Evolutionary conservation across 1,140 invertebrate genomes (phyloP), one percentile per base, ranked within the genome.

Genomic region (Formica exsecta): DNA sequence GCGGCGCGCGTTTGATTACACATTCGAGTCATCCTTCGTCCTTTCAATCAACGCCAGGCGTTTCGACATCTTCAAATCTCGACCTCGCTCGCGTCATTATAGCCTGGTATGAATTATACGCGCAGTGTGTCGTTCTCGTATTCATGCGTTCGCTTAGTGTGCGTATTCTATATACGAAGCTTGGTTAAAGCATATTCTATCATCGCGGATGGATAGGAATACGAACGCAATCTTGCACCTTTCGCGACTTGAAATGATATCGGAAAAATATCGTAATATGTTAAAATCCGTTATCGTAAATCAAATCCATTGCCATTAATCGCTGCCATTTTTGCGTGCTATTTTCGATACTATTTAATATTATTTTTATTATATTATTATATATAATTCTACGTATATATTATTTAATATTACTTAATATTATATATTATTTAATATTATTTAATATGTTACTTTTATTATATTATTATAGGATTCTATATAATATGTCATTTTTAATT

Each of bases 21-120:
- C 88, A 89, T 89, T 89, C 88, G 87, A 89, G 88, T 89, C 88
- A 89, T 83, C 85, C 87, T 89, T 89, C 88, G 87, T 81, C 87
- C 88, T 89, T 89, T 89, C 87, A 89, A 83, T 83, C 79, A 83
- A 83, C 79, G 79, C 79, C 68, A 74, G 25, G 68, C 79, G 79
- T 83, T 83, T 83, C 79, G 79, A 74, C 79, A n/a, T 83, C 79
- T 83, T 83, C 68, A 48, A 70, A 61, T 68, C 68, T 59, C 79
- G 41, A 81, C 79, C 68, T 73, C 66, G 25, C 38, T 62, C 36
- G 66, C 79, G 54, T 83, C 79, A 74, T 83, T 74, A 74, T 83
- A 61, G 54, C 68, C 68, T 13, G 68, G 11, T 74, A 74, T 61
- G 38, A 83, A 83, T 83, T 74, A 83, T 62, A 83, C 66, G 51